phyloP scores from a whole-genome alignment of 2,888 invertebrate genomes.

The Drosophila nigritarsus region DNA sequence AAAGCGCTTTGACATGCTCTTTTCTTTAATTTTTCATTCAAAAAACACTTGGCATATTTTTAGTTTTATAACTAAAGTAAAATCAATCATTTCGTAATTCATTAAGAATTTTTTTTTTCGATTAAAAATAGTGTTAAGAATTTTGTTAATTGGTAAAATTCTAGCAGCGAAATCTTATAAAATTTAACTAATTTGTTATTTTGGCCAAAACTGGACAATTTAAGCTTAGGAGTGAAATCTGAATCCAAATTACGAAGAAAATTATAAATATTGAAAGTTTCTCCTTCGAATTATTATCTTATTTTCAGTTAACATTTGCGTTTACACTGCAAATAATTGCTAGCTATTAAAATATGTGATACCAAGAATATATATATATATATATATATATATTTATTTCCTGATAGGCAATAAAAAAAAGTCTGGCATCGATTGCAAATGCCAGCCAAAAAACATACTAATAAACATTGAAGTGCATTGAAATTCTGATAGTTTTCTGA shows the following conservation, averaged over 20 bases:
- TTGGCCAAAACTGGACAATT: too few species aligned
- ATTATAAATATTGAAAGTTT: background rate
- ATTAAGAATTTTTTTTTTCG: too few species aligned
- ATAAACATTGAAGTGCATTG: background rate
- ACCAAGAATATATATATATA: background rate
- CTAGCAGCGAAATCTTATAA: too few species aligned
- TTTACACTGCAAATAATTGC: background rate
- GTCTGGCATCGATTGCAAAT: background rate
- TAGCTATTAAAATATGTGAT: background rate
- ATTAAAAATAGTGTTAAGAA: too few species aligned
- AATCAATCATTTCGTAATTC: too few species aligned
- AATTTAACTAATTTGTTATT: too few species aligned
- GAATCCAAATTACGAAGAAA: background rate
- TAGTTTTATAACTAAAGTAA: too few species aligned
- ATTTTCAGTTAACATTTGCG: background rate
- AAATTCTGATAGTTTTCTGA: background rate
- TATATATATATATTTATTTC: too few species aligned
- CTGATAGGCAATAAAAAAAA: background rate
- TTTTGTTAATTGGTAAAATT: too few species aligned
- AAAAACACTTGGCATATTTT: too few species aligned
- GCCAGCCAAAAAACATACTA: background rate
- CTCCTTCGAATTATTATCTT: background rate
- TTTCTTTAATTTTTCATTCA: background rate
- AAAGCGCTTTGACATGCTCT: background rate
- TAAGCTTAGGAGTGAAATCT: background rate